Base-by-base conservation (phyloP, 2,113 vertebrate species). In the Indicator maculatus region DNA sequence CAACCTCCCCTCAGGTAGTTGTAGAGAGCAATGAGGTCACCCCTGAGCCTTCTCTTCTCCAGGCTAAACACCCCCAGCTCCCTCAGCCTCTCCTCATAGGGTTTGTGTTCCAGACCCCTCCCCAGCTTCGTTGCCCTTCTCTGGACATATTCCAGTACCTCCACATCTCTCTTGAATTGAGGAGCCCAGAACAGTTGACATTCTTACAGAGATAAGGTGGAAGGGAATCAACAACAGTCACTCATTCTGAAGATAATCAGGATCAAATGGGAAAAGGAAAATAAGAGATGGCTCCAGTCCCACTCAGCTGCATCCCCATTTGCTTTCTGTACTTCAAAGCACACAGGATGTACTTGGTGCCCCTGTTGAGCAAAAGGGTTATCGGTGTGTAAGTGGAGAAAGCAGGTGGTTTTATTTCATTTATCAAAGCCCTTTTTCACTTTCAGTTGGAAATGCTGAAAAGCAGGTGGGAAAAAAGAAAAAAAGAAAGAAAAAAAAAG, bases 351-450 rank as follows among this genome's bases (percentile, higher is more conserved):
- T 38, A 73, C 58, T 6, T 77, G 9, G 19, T 80, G 31, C 52
- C n/a, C n/a, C 24, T 5, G 1, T 21, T 81, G 80, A 86, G 45
- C 45, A 33, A 92, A 86, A 77, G 6, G 7, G 39, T 83, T 83
- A 73, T 64, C 64, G 89, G 52, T 71, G 31, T 88, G 28, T 13
- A 14, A 83, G 20, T n/a, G 58, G 45, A 83, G 58, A 88, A 95
- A 95, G 59, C 69, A 93, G 83, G 67, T 88, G 65, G n/a, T 83
- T 83, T 95, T 90, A 88, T 81, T 90, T 71, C 60, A 75, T 86
- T 93, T 95, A 56, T 47, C 79, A 79, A 95, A 95, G 70, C 3
- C 8, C 64, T 56, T 83, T 91, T 90, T 90, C 30, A 67, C 21
- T 91, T 63, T 50, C 30, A 90, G 72, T n/a, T 94, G 88, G 56